Conservation (phyloP, 2,888 invertebrate species). For the Ctenicera cuprea region DNA sequence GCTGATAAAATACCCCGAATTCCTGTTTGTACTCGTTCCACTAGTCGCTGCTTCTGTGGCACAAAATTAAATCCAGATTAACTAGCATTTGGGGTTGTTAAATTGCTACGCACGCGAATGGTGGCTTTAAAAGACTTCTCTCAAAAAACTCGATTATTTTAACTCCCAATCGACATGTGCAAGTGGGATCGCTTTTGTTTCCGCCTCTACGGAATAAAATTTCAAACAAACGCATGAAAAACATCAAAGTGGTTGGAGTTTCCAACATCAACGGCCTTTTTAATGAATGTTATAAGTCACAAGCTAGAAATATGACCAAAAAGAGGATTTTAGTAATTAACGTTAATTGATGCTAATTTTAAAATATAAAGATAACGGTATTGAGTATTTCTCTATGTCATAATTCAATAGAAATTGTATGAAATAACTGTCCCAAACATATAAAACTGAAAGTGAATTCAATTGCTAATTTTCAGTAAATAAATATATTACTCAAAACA, state of each 20-base stretch:
- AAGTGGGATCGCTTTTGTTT: constrained; percentile 23
- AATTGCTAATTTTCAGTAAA: no score
- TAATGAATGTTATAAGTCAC: background rate
- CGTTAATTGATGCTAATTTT: background rate
- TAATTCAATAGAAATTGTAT: no score
- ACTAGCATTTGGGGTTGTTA: constrained; percentile 15
- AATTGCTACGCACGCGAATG: constrained; percentile 23
- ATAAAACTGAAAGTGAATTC: no score
- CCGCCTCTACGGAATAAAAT: constrained; percentile 4
- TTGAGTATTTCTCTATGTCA: no score
- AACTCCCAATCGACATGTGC: constrained; percentile 28
- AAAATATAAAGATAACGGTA: background rate
- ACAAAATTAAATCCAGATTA: constrained; percentile 33
- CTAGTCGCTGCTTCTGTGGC: constrained; percentile 12
- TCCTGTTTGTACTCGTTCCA: constrained; percentile 19
- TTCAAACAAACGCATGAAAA: background rate
- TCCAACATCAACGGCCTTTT: background rate
- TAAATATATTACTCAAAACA: no score
- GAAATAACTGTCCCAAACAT: no score
- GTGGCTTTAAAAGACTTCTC: constrained; percentile 23
- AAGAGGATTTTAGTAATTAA: background rate
- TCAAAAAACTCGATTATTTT: constrained; percentile 25
- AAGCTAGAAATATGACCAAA: background rate
- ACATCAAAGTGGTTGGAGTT: constrained; percentile 4
- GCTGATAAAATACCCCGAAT: constrained; percentile 21